Evolutionary conservation across 2,113 vertebrate species (phyloP), one percentile per base, ranked within the genome.

Genomic region (Odocoileus hemionus): DNA sequence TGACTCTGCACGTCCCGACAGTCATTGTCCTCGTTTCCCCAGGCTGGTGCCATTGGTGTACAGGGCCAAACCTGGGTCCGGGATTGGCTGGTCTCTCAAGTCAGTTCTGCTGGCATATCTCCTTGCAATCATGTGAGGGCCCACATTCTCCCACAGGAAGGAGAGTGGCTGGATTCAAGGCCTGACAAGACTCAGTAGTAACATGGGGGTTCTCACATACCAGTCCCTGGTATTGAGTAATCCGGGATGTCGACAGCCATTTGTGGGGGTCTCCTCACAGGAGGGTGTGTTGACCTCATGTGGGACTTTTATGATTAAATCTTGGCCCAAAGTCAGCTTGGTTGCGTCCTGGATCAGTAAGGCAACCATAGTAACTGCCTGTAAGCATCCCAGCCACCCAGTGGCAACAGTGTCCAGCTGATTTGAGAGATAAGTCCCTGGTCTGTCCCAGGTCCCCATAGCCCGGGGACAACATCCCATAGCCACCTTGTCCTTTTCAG

Each of bases 231-330:
- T 64, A 64, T 17, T 64, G 61, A 64, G 61, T n/a, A 64, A n/a
- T 9, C 61, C 7, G 1, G 61, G 61, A 64, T 64, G 30, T 64
- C 3, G 3, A 64, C 61, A 64, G 61, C 61, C 30, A 64, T 64
- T 64, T n/a, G n/a, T 64, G 61, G 61, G 61, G 1, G 30, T 64
- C 33, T 16, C 33, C 30, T 64, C 1, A 2, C 33, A 16, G 61
- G 61, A 17, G 61, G n/a, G 61, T 8, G 61, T 8, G 33, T n/a
- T 64, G 61, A 64, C 61, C 33, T 19, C 61, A 64, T 64, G 61
- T 0, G 15, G 15, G 61, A n/a, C 7, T 64, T 64, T 9, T n/a
- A 64, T 0, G 16, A 64, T 8, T 16, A n/a, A n/a, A 67, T n/a
- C 30, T 67, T 67, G 61, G 61, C 61, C 33, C 61, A 19, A 19